Evolutionary conservation across 1,140 invertebrate genomes (phyloP), one percentile per base, ranked within the genome.

Genomic region (Microplitis demolitor): DNA sequence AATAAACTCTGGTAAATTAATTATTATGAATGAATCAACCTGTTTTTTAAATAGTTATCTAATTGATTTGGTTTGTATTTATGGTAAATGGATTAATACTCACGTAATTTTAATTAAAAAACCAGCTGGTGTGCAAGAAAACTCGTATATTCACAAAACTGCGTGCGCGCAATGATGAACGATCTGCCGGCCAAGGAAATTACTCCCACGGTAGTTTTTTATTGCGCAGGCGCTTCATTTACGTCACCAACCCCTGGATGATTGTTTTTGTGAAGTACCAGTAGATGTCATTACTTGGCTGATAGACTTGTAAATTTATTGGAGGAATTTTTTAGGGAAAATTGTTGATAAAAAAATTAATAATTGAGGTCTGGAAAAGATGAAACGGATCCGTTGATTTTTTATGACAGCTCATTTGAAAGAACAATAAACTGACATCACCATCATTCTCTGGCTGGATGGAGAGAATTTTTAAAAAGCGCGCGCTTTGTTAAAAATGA

Each of bases 81-180:
- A 16, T 50, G 16, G 60, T 61, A 16, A 73, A 31, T 54, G 45
- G 37, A 34, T 58, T 56, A 33, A 50, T 82, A 84, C 83, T 84
- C 78, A 84, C 82, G 54, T 58, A 45, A 45, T 78, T 77, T 77
- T 73, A 71, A 78, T 71, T 24, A 24, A 77, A 72, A 64, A 70
- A 67, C 62, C 33, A 66, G 63, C 45, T 67, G 67, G 58, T 76
- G 53, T 68, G 66, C 58, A 51, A 58, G 74, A 77, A 81, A 76
- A 74, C 74, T 58, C 62, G 74, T 72, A 71, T 34, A 72, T 54
- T 76, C 61, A 60, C 37, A 50, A 33, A 33, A 69, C 53, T 72
- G 69, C 77, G 31, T 78, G 68, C 75, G 73, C 76, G 70, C 66
- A 67, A 35, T 34, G 69, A 63, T 70, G 74, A 72, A 78, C 60